These are phyloP conservation scores for Parelbella ahira DNA, from an alignment of 2,888 invertebrate genomes.

Conservation along the genomic window DNA sequence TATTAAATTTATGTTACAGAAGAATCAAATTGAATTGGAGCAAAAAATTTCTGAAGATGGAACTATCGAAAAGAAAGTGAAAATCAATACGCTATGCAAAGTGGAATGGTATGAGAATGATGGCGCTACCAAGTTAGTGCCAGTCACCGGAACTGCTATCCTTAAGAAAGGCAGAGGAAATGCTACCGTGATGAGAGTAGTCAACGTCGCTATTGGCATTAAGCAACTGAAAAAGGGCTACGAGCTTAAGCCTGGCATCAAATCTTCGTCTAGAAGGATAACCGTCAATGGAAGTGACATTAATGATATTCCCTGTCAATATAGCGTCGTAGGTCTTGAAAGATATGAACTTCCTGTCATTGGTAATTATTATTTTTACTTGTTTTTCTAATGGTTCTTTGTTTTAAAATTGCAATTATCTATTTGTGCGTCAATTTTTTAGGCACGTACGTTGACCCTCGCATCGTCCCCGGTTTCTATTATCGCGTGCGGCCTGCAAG, in stretches of 20 bases:
- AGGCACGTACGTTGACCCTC: conserved; percentile 87
- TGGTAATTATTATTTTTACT: conserved; percentile 61
- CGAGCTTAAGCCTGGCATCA: conserved; percentile 83
- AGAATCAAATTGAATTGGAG: conserved; percentile 70
- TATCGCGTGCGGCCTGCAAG: conserved; percentile 86
- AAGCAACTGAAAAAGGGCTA: conserved; percentile 79
- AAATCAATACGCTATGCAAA: conserved; percentile 82
- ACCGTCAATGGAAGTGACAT: conserved; percentile 82
- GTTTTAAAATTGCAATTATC: neutral
- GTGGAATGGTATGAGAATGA: conserved; percentile 85
- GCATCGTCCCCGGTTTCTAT: conserved; percentile 86
- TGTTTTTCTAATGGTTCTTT: neutral
- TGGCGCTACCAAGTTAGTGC: conserved; percentile 80
- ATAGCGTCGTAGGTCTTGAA: conserved; percentile 83
- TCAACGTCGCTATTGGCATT: conserved; percentile 80
- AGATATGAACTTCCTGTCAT: conserved; percentile 85
- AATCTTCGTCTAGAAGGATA: conserved; percentile 82
- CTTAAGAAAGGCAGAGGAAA: conserved; percentile 73
- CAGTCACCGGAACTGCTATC: conserved; percentile 81
- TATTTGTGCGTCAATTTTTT: conserved; percentile 29
- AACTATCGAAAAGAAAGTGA: conserved; percentile 82
- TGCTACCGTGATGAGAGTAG: conserved; percentile 77
- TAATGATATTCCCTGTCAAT: conserved; percentile 84
- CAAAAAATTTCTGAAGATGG: conserved; percentile 66
- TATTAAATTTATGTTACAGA: no score